Percentiles rank a stretch among this genome's conserved stretches.
Evolutionary conservation across 2,797 vertebrate species (phyloP).

Genomic region (Pipistrellus kuhlii): DNA sequence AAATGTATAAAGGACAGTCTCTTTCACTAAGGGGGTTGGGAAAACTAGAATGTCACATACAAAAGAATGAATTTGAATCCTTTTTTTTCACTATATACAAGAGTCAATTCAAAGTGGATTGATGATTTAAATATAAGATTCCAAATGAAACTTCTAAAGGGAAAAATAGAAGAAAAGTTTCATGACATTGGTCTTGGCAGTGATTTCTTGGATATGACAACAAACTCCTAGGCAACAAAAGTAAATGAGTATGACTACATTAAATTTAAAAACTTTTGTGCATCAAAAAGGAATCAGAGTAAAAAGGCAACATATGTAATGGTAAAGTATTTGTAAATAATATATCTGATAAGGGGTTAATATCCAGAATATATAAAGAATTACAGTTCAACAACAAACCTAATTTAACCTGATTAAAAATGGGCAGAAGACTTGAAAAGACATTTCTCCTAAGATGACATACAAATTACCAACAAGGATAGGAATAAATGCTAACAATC

Average conservation of each 20-base stretch:
- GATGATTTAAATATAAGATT: background rate
- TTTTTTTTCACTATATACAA: background rate
- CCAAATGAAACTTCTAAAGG: background rate
- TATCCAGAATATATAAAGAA: background rate
- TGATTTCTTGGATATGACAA: background rate
- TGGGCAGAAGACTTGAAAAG: background rate
- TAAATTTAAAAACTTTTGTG: constrained; percentile 10
- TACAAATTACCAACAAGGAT: background rate
- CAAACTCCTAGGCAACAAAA: background rate
- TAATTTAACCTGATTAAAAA: background rate
- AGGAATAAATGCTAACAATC: background rate
- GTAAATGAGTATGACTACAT: background rate
- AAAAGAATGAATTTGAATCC: background rate
- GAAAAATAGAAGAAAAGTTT: background rate
- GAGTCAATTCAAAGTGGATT: constrained; percentile 12
- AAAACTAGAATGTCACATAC: background rate
- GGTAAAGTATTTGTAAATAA: background rate
- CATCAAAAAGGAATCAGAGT: background rate
- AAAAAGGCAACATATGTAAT: background rate
- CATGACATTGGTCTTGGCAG: background rate
- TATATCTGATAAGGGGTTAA: background rate
- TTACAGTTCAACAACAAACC: background rate
- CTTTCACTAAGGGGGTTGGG: background rate
- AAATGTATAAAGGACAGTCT: background rate
- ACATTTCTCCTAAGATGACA: background rate